Evolutionary conservation across 2,888 invertebrate species (phyloP).

Genomic region (Sussaba pulchella): DNA sequence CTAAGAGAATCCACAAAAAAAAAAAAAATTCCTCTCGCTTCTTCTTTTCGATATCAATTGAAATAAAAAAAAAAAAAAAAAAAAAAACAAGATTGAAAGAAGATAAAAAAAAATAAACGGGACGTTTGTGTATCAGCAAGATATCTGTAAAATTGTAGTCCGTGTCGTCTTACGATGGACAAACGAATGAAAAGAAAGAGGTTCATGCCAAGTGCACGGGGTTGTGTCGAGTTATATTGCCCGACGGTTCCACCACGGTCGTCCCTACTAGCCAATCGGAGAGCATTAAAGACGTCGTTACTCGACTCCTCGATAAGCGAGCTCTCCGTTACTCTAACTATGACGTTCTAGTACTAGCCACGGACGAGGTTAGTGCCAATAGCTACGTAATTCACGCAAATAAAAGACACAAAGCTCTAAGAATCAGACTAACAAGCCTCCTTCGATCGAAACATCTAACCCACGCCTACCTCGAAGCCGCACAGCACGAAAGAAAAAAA

Average conservation of each 20-base stretch:
- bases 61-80: no score
- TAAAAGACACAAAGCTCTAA: constrained; percentile 52
- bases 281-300: constrained; percentile 91
- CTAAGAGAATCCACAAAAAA: constrained; percentile 44
- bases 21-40: constrained; percentile 24
- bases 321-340: constrained; percentile 92
- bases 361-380: constrained; percentile 82
- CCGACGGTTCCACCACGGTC: constrained; percentile 96
- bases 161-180: constrained; percentile 83
- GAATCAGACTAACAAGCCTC: constrained; percentile 67
- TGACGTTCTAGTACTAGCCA: constrained; percentile 90
- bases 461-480: constrained; percentile 23
- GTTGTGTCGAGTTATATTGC: constrained; percentile 93
- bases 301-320: constrained; percentile 92
- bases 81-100: no score
- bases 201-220: constrained; percentile 83
- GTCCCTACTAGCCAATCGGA: constrained; percentile 92
- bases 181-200: constrained; percentile 83
- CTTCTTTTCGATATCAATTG: not conserved
- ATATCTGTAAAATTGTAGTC: constrained; percentile 81
- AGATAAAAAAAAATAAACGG: constrained; percentile 46
- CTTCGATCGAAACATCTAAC: constrained; percentile 17
- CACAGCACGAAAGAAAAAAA: not conserved
- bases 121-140: constrained; percentile 59
- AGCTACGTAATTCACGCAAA: constrained; percentile 52